Evolutionary conservation across 2,888 invertebrate species (phyloP).

Genomic region (Chloroclysta siterata): DNA sequence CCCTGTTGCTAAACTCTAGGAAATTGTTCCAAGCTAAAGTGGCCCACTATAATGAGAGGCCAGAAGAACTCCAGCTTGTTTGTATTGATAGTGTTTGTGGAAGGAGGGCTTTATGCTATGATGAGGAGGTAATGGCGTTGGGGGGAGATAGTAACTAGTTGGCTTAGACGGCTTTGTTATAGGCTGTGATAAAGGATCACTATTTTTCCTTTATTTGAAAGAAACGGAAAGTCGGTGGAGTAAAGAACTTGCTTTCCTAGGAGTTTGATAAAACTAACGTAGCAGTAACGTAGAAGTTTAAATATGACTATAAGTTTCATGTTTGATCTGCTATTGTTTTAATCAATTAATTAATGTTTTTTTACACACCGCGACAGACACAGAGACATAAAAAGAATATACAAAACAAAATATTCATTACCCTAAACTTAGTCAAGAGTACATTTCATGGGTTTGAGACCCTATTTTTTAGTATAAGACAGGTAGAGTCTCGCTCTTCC

Average conservation of each 20-base stretch:
- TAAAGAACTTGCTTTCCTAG: background rate
- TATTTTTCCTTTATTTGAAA: background rate
- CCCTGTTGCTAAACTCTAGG: conserved; percentile 23
- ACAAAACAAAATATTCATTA: too few species aligned
- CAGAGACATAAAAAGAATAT: too few species aligned
- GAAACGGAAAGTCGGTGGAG: background rate
- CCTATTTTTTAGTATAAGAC: too few species aligned
- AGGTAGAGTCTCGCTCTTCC: too few species aligned
- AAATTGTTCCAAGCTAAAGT: conserved; percentile 35
- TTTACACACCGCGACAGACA: too few species aligned
- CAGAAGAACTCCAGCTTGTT: conserved; percentile 40
- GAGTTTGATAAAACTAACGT: too few species aligned
- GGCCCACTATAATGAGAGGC: conserved; percentile 37
- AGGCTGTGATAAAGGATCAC: conserved; percentile 16
- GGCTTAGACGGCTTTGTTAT: conserved; percentile 29
- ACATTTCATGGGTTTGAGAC: too few species aligned
- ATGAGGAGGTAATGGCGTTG: conserved; percentile 24
- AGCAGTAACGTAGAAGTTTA: too few species aligned
- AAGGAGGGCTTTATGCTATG: conserved; percentile 21
- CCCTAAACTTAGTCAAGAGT: too few species aligned
- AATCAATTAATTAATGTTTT: too few species aligned
- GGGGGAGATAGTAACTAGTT: conserved; percentile 33
- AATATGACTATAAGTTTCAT: too few species aligned
- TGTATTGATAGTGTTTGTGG: conserved; percentile 42
- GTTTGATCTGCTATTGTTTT: too few species aligned